Conservation (phyloP, 2,888 invertebrate species). For the Morpho helenor region DNA sequence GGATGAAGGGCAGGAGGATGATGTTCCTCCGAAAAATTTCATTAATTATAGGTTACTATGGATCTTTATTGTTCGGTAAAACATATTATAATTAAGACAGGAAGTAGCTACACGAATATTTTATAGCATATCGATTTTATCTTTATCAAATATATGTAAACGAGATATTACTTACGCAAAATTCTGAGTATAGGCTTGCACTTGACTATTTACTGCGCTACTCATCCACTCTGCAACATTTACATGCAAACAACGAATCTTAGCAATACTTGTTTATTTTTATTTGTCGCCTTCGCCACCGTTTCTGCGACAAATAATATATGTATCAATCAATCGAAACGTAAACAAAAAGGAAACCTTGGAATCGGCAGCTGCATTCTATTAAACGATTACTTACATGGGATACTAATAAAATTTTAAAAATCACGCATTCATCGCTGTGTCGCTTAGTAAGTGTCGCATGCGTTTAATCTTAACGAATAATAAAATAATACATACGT, state of each 20-base stretch:
- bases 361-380: constrained; percentile 52
- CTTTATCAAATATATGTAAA: too few relatives aligned
- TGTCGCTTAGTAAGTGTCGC: constrained; percentile 29
- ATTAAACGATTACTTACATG: constrained; percentile 48
- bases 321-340: constrained; percentile 55
- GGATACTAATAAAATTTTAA: constrained; percentile 54
- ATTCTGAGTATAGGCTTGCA: too few relatives aligned
- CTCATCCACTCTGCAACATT: constrained; percentile 12
- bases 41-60: too few relatives aligned
- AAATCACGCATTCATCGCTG: constrained; percentile 42
- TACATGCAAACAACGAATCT: constrained; percentile 23
- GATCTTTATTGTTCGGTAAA: too few relatives aligned
- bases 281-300: constrained; percentile 35
- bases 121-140: too few relatives aligned
- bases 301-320: constrained; percentile 41
- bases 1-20: too few relatives aligned
- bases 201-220: not conserved
- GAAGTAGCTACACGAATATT: too few relatives aligned
- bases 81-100: too few relatives aligned
- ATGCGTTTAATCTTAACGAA: constrained; percentile 22
- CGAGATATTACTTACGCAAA: too few relatives aligned
- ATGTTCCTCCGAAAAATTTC: too few relatives aligned
- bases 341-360: constrained; percentile 54
- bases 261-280: constrained; percentile 23
- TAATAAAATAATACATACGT: constrained; percentile 29